These are phyloP conservation scores for Crotalus viridis DNA, from an alignment of 2,113 vertebrate genomes.

Conservation along the genomic window DNA sequence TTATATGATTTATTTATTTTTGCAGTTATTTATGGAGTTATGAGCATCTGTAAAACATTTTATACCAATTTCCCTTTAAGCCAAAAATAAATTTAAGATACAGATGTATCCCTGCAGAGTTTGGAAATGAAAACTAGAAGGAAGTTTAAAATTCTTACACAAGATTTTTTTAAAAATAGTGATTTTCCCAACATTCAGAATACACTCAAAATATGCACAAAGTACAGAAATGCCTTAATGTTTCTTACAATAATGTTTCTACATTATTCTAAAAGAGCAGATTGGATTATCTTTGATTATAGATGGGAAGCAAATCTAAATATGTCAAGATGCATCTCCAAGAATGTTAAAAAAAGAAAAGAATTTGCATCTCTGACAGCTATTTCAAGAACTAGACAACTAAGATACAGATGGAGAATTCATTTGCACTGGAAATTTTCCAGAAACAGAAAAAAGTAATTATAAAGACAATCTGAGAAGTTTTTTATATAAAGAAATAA, in stretches of 20 bases:
- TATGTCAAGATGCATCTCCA: not conserved
- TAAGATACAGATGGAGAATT: not conserved
- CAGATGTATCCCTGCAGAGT: not conserved
- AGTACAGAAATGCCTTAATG: not conserved
- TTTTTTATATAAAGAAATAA: not conserved
- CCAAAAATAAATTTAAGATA: not conserved
- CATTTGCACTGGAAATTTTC: not conserved
- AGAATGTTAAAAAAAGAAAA: not conserved
- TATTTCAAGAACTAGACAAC: not conserved
- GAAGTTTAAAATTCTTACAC: not conserved
- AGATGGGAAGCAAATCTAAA: not conserved
- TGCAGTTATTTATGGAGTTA: not conserved
- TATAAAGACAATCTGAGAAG: not conserved
- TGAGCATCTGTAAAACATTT: not conserved
- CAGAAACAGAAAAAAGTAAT: not conserved
- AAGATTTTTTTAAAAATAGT: not conserved
- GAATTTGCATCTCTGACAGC: not conserved
- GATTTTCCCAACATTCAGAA: not conserved
- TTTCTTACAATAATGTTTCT: not conserved
- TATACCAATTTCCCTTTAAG: not conserved
- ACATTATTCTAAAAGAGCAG: not conserved
- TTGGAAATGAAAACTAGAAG: not conserved
- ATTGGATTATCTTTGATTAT: not conserved
- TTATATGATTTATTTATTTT: not conserved
- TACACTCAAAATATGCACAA: not conserved